Evolutionary conservation across 2,888 invertebrate genomes (phyloP).

Genomic region (Nomada flava): DNA sequence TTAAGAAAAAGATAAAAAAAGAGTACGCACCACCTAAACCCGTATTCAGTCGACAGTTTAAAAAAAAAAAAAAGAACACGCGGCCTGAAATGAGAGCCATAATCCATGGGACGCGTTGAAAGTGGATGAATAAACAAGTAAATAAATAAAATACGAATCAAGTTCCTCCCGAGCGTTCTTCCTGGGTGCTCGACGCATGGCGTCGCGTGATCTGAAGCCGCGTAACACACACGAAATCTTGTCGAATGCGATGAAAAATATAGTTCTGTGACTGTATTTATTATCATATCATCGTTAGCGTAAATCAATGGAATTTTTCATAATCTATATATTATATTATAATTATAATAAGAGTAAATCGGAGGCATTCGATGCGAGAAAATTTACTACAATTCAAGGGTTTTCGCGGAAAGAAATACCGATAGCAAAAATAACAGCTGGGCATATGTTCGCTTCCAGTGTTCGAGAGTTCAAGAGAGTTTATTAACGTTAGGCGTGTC

Average conservation of each 20-base stretch:
- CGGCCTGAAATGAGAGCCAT: conserved; percentile 27
- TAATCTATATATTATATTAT: no score
- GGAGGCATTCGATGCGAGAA: no score
- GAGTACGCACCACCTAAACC: not conserved
- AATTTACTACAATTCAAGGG: no score
- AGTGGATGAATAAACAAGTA: not conserved
- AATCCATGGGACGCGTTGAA: conserved; percentile 8
- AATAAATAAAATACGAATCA: conserved; percentile 23
- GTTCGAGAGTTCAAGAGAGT: no score
- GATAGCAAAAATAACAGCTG: no score
- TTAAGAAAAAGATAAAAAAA: not conserved
- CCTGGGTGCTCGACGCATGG: conserved; percentile 35
- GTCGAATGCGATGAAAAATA: conserved; percentile 24
- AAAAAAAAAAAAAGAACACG: not conserved
- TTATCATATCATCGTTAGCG: not conserved
- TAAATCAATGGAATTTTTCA: not conserved
- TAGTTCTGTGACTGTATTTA: not conserved
- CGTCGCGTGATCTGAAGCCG: conserved; percentile 35
- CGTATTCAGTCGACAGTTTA: conserved; percentile 17
- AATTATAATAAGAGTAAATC: no score
- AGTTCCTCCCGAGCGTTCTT: conserved; percentile 54
- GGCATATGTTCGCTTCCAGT: no score
- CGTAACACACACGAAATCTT: conserved; percentile 15
- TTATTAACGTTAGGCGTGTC: no score
- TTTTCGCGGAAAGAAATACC: no score